phyloP scores from a whole-genome alignment of 2,888 invertebrate species.

The Mesorhabditis spiculigera region DNA sequence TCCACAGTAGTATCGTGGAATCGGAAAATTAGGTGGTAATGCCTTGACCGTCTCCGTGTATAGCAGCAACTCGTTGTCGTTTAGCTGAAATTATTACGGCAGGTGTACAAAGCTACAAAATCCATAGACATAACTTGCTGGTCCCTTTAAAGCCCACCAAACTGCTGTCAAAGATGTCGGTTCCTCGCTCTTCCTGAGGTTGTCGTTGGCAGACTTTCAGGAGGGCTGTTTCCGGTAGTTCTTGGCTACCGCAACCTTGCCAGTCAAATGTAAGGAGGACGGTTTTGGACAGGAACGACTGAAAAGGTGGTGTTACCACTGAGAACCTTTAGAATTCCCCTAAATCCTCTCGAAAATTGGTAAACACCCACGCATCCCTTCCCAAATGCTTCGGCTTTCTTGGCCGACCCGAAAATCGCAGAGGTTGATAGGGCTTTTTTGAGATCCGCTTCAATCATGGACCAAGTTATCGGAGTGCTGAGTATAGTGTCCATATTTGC shows the following conservation, averaged over 20 bases:
- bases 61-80: background rate
- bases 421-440: too few species aligned
- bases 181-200: too few species aligned
- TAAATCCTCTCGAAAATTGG: background rate
- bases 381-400: background rate
- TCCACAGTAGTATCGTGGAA: background rate
- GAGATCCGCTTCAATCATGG: background rate
- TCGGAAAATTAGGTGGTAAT: too few species aligned
- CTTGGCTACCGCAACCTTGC: background rate
- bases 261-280: background rate
- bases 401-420: too few species aligned
- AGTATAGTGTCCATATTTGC: background rate
- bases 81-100: background rate
- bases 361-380: background rate
- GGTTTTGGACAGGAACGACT: background rate
- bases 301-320: background rate
- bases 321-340: background rate
- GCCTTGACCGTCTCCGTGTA: background rate
- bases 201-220: background rate
- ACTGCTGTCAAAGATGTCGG: too few species aligned
- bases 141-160: too few species aligned
- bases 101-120: too few species aligned
- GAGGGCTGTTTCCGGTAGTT: background rate
- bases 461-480: background rate
- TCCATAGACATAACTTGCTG: background rate